These are phyloP conservation scores for Clarias fuscus DNA, from an alignment of 2,797 vertebrate genomes.

Conservation along the genomic window DNA sequence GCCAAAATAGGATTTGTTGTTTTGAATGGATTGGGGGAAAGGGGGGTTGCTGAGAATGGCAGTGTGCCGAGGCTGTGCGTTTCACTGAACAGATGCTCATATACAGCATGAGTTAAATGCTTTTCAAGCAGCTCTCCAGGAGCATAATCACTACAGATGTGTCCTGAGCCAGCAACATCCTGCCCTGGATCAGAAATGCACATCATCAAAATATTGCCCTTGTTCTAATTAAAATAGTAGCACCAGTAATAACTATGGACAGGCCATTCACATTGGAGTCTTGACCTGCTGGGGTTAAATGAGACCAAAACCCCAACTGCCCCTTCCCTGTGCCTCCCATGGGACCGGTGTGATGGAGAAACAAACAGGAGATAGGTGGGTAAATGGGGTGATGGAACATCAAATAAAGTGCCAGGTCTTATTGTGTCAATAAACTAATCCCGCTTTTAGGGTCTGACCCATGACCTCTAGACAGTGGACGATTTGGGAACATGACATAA, in stretches of 20 bases:
- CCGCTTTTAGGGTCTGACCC: conserved; percentile 75
- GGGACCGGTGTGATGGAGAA: conserved; percentile 72
- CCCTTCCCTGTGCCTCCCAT: conserved; percentile 50
- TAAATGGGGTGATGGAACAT: conserved; percentile 68
- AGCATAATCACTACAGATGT: conserved; percentile 56
- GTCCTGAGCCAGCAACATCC: conserved; percentile 46
- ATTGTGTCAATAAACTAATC: conserved; percentile 83
- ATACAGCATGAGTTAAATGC: conserved; percentile 51
- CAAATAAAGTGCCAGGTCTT: conserved; percentile 81
- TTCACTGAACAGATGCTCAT: conserved; percentile 52
- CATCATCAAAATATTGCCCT: conserved; percentile 33
- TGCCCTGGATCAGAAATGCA: conserved; percentile 39
- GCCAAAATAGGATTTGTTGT: conserved; percentile 20
- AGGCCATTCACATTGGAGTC: not conserved
- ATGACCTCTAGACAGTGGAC: conserved; percentile 65
- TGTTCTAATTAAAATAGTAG: conserved; percentile 25
- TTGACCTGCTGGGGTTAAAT: conserved; percentile 35
- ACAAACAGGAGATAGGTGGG: conserved; percentile 67
- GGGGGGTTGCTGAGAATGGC: not conserved
- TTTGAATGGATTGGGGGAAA: not conserved
- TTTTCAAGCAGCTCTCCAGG: conserved; percentile 54
- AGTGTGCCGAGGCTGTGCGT: conserved; percentile 47
- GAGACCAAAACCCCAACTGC: conserved; percentile 23
- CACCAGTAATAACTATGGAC: conserved; percentile 11
- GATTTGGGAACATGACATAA: conserved; percentile 63